Evolutionary conservation across 2,113 vertebrate genomes (phyloP), one percentile per base, ranked within the genome.

Genomic region (Calypte anna): DNA sequence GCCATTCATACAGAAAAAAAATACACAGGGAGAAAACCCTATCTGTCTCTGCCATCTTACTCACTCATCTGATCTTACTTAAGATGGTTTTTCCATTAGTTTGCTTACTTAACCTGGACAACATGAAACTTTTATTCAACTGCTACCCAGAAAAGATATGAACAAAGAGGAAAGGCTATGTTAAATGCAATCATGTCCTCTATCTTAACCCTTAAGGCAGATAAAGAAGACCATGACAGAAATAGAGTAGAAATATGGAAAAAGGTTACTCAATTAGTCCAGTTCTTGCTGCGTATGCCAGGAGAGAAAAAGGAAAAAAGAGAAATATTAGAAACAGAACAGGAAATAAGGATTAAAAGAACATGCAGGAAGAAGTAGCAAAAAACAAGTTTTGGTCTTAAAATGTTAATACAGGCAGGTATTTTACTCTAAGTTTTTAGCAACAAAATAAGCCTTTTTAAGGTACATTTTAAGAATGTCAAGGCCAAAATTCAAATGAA

Each of bases 231-330:
- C 66, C 11, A 5, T 75, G 70, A 94, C 1, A 2, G 43, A 91
- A 96, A 96, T 24, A 91, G 85, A 95, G 80, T 83, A 96, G 84
- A 91, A 97, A 97, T 64, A 96, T 31, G 82, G 81, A 95, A 98
- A 96, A 95, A 14, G 96, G 96, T 97, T 97, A 97, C 97, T 97
- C 97, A 91, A 33, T 95, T 98, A 98, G 93, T 98, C 99, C 97
- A 98, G 96, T 93, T 98, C 98, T 97, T 98, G 98, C 99, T 99
- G 99, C 98, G 98, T 98, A 98, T 97, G 97, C 96, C 97, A 94
- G 80, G 92, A 68, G 72, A 97, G 86, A 97, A 84, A 97, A 95
- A 98, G 94, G 98, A 96, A 97, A 82, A 82, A 83, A 90, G 95
- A 95, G 94, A 96, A 97, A 91, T 33, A 92, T 98, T 98, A 98